Base-by-base conservation (phyloP, 2,888 invertebrate genomes). In the Trachelus troglodyta region DNA sequence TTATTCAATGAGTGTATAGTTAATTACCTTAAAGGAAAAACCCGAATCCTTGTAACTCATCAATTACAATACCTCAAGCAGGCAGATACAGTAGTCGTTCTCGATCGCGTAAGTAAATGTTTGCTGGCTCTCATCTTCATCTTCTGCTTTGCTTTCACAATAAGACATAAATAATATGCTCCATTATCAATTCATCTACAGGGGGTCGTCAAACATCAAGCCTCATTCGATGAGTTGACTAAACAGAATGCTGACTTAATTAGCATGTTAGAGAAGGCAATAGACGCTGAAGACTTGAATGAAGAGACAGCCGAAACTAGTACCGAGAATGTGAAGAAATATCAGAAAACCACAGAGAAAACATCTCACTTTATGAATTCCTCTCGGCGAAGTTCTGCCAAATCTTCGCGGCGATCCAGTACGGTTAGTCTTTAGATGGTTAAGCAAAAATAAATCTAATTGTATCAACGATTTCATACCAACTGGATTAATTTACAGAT, bases 1-100 rank as follows among this genome's bases (percentile, higher is more conserved):
- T 91, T 96, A 11, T 97, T 96, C 89, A 94, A 96, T 69, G 94
- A 94, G 86, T 97, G 96, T 88, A 94, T 97, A 81, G 92, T 92
- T 81, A 94, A 94, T 0, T 92, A 92, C 85, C 90, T 96, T 37
- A 89, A 89, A 56, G 91, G 92, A 23, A 94, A 94, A 87, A 93
- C 94, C 1, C 92, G 94, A 15, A 92, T 95, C 77, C 92, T 95
- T 30, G 94, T 94, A 40, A 96, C 95, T 1, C 95, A 95, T 90
- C 96, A 96, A 87, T 87, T 97, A 81, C 95, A 95, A 86, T 95
- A 94, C 85, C 86, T 94, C n/a, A 93, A 93, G 77, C 86, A 91
- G 34, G 92, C 91, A 0, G 92, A 93, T 75, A 85, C 86, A 11
- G 90, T 93, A 33, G 87, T 91, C 12, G 86, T 92, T n/a, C 75